These are phyloP conservation scores for Patagioenas fasciata DNA, from an alignment of 2,113 vertebrate species.

Conservation along the genomic window DNA sequence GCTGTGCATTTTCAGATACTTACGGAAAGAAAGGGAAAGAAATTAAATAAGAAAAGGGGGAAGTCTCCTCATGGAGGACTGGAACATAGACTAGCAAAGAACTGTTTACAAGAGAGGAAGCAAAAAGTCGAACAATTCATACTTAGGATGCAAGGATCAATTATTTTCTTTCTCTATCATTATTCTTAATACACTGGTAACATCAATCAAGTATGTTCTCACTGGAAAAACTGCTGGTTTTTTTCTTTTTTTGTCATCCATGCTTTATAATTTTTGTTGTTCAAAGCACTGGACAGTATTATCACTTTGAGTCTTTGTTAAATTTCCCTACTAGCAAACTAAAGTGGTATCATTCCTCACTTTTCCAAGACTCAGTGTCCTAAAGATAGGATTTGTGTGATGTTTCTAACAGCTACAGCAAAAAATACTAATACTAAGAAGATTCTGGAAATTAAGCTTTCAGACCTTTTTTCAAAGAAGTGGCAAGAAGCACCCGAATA, in stretches of 20 bases:
- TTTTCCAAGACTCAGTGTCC: rapidly evolving
- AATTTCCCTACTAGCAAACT: background rate
- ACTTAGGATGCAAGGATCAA: background rate
- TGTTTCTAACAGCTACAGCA: background rate
- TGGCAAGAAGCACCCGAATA: background rate
- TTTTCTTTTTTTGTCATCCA: background rate
- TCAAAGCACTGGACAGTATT: background rate
- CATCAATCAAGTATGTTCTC: background rate
- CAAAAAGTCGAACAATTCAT: background rate
- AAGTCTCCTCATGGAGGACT: background rate
- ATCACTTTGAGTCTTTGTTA: background rate
- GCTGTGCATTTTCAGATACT: slow-evolving; percentile 8
- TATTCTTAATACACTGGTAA: background rate
- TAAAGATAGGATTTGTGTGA: background rate
- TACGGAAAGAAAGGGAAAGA: background rate
- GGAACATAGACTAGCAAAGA: background rate
- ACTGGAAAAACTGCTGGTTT: background rate
- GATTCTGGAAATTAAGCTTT: background rate
- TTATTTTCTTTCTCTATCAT: background rate
- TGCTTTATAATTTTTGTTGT: background rate
- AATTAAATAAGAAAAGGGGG: background rate
- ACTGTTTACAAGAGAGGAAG: background rate
- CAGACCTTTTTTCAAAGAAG: background rate
- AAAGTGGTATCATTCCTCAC: background rate
- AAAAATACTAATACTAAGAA: background rate